Percentiles rank a stretch among this genome's conserved stretches.
These are phyloP conservation scores for Mormyrus proboscirostris DNA, from an alignment of 2,797 vertebrate genomes.

Conservation along the genomic window DNA sequence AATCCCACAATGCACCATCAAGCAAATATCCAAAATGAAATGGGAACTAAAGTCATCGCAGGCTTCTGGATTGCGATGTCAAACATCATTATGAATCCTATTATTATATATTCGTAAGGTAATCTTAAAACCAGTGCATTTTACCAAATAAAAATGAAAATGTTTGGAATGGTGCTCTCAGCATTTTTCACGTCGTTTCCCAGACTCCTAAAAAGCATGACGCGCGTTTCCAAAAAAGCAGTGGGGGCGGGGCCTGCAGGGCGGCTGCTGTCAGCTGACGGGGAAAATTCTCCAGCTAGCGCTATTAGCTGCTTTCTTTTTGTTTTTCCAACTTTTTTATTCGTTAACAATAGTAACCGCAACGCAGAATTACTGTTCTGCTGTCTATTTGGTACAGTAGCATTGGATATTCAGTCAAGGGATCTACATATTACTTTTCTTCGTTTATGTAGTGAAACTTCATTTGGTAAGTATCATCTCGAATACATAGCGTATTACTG, in stretches of 20 bases:
- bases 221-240: neutral
- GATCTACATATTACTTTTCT: neutral
- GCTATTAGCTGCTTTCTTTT: neutral
- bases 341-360: neutral
- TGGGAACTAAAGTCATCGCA: neutral
- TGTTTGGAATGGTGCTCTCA: neutral
- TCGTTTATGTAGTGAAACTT: neutral
- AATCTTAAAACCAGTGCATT: neutral
- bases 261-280: neutral
- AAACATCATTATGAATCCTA: neutral
- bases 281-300: neutral
- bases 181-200: neutral
- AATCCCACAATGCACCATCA: conserved; percentile 5
- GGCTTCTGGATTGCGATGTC: neutral
- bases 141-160: neutral
- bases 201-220: neutral
- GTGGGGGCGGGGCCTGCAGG: neutral
- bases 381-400: neutral
- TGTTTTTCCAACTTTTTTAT: neutral
- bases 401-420: neutral
- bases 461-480: neutral
- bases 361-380: neutral
- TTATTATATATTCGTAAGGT: neutral
- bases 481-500: neutral
- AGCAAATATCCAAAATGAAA: neutral